Evolutionary conservation across 2,888 invertebrate species (phyloP).

Genomic region (Pammene aurita): DNA sequence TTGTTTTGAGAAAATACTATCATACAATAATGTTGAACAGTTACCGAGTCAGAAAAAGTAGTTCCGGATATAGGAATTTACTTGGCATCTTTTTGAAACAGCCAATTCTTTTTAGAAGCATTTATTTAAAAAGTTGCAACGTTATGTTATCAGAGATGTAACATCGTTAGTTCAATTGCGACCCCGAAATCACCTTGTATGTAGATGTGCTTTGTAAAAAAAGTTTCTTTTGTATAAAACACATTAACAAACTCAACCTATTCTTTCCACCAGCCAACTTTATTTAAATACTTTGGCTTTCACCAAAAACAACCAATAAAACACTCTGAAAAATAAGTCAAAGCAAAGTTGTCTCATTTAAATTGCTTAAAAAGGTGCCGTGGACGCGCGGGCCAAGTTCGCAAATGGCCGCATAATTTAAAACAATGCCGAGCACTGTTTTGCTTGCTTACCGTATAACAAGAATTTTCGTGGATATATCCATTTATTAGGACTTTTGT

Average conservation of each 20-base stretch:
- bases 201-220: too few species aligned
- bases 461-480: not conserved
- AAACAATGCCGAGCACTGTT: constrained; percentile 17
- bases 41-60: too few species aligned
- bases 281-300: constrained; percentile 5
- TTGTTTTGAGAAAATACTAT: too few species aligned
- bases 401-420: constrained; percentile 33
- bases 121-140: too few species aligned
- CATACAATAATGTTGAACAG: too few species aligned
- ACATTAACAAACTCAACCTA: constrained; percentile 12
- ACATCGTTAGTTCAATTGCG: too few species aligned
- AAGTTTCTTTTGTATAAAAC: not conserved
- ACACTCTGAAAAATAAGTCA: constrained; percentile 33
- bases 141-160: too few species aligned
- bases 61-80: too few species aligned
- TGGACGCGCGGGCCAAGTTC: constrained; percentile 17
- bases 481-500: not conserved
- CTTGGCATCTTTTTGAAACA: too few species aligned
- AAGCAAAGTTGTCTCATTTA: constrained; percentile 37
- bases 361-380: constrained; percentile 38
- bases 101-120: too few species aligned
- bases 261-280: constrained; percentile 19
- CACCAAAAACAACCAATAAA: constrained; percentile 32
- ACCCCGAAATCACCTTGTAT: too few species aligned
- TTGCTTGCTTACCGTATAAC: not conserved